phyloP scores from a whole-genome alignment of 53 echinoderm and acorn worm species.

The Mesocentrotus franciscanus region DNA sequence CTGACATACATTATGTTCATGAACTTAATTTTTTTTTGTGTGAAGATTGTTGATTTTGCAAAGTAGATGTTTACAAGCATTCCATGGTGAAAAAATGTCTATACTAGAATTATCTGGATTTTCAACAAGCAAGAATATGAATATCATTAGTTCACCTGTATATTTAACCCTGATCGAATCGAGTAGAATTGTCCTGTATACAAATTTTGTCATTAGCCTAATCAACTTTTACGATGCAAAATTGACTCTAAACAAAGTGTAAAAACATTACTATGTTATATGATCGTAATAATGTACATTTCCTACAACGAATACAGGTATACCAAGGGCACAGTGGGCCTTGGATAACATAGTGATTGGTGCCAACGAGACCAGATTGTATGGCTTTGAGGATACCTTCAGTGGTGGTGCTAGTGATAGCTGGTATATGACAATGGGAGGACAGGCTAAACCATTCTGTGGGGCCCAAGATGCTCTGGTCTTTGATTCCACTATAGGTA shows the following conservation, averaged over 20 bases:
- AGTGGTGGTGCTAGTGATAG: slow-evolving; percentile 73
- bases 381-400: slow-evolving; percentile 90
- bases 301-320: slow-evolving; percentile 47
- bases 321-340: slow-evolving; percentile 88
- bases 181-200: neutral
- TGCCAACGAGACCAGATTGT: slow-evolving; percentile 89
- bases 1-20: too few relatives aligned
- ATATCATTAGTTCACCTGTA: too few relatives aligned
- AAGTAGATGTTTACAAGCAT: too few relatives aligned
- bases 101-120: too few relatives aligned
- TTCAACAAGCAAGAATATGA: too few relatives aligned
- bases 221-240: neutral
- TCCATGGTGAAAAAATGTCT: too few relatives aligned
- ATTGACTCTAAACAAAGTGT: neutral
- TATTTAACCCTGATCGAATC: neutral
- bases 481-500: slow-evolving; percentile 85
- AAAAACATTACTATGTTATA: neutral
- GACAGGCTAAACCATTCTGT: slow-evolving; percentile 73
- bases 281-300: neutral
- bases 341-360: slow-evolving; percentile 93
- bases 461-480: slow-evolving; percentile 78
- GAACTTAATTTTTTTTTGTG: too few relatives aligned
- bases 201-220: neutral
- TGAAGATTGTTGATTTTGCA: too few relatives aligned
- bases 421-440: slow-evolving; percentile 90